Evolutionary conservation across 1,140 invertebrate species (phyloP).

Genomic region (Brachionus rubens): DNA sequence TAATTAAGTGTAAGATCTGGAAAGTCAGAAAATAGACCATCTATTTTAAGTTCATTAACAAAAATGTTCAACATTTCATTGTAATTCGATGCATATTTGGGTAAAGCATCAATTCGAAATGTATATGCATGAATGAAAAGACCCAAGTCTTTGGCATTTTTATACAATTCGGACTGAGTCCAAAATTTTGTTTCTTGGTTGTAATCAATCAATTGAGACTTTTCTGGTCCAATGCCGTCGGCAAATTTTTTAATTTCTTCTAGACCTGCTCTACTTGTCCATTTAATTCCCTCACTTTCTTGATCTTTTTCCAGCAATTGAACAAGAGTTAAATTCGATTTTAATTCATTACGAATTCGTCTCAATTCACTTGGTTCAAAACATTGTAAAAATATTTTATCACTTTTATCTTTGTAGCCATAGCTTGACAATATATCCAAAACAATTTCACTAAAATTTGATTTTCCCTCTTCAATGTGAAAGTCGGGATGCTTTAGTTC

Average conservation of each 20-base stretch:
- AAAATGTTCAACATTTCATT: constrained; percentile 9
- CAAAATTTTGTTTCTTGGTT: not conserved
- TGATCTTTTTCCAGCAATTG: not conserved
- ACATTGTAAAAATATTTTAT: constrained; percentile 30
- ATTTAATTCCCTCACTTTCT: not conserved
- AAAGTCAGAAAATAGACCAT: constrained; percentile 37
- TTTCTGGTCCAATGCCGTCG: constrained; percentile 44
- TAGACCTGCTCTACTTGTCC: constrained; percentile 19
- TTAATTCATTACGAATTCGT: not conserved
- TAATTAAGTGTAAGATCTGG: constrained; percentile 27
- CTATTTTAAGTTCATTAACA: constrained; percentile 9
- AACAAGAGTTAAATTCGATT: constrained; percentile 7
- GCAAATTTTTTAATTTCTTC: constrained; percentile 34
- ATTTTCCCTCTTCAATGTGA: constrained; percentile 27
- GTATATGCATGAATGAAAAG: constrained; percentile 43
- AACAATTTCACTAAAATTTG: constrained; percentile 45
- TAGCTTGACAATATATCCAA: constrained; percentile 11
- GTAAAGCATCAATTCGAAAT: constrained; percentile 19
- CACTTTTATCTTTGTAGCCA: not conserved
- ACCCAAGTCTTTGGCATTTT: constrained; percentile 23
- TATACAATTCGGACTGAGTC: not conserved
- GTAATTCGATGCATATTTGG: not conserved
- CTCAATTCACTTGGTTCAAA: constrained; percentile 29
- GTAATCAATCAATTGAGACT: not conserved
- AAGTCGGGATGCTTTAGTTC: constrained; percentile 41